Conservation (phyloP, 2,888 invertebrate genomes). For the Blomia tropicalis region DNA sequence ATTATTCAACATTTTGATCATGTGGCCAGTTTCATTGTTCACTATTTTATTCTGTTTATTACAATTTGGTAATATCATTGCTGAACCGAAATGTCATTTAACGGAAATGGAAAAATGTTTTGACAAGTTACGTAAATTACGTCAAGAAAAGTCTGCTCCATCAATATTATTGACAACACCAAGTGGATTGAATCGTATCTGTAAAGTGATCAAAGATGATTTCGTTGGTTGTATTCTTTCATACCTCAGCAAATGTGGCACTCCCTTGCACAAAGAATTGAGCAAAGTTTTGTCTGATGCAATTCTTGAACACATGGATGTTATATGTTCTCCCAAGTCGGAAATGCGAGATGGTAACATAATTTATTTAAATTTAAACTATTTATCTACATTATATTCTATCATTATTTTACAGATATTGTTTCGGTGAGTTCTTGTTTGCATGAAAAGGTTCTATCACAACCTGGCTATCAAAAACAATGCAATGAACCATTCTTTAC, state of each 20-base stretch:
- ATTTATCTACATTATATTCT: background rate
- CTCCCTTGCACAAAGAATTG: conserved; percentile 16
- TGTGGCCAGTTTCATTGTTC: background rate
- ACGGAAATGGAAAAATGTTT: conserved; percentile 14
- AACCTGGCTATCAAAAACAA: background rate
- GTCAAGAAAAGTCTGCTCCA: background rate
- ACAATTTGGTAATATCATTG: background rate
- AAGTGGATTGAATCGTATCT: background rate
- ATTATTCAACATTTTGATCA: background rate
- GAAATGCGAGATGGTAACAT: conserved; percentile 6
- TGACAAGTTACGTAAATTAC: background rate
- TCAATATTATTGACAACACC: conserved; percentile 1
- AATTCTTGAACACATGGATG: conserved; percentile 8
- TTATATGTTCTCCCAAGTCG: conserved; percentile 9
- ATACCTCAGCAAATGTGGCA: conserved; percentile 19
- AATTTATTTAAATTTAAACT: background rate
- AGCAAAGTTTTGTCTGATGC: conserved; percentile 6
- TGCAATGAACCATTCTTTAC: conserved; percentile 11
- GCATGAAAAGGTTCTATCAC: conserved; percentile 6
- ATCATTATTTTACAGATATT: conserved; percentile 1
- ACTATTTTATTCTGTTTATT: background rate
- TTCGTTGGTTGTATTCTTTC: background rate
- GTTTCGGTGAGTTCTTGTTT: conserved; percentile 4
- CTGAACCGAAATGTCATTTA: conserved; percentile 13
- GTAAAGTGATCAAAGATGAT: conserved; percentile 4